Conservation (phyloP, 2,113 vertebrate species). For the Recurvirostra avosetta region DNA sequence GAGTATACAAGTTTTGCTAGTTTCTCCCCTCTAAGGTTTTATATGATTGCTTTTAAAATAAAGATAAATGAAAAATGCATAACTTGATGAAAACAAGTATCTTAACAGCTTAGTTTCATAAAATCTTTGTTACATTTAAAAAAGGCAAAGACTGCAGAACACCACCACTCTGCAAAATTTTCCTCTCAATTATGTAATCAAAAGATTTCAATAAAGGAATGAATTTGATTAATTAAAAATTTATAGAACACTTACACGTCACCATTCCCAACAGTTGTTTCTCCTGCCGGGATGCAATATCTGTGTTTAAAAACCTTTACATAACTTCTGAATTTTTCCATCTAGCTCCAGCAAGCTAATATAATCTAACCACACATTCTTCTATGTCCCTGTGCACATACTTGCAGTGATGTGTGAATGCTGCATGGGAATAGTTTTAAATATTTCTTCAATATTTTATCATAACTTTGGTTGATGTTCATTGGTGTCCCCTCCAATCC, state of each 20-base stretch:
- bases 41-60: background rate
- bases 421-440: background rate
- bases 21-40: background rate
- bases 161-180: background rate
- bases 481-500: background rate
- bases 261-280: background rate
- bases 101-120: background rate
- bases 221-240: background rate
- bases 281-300: background rate
- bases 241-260: background rate
- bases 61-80: background rate
- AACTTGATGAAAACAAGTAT: background rate
- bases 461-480: background rate
- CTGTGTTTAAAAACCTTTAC: background rate
- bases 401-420: background rate
- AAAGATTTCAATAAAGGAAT: background rate
- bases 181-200: background rate
- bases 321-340: background rate
- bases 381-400: background rate
- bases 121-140: background rate
- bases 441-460: conserved; percentile 50
- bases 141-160: background rate
- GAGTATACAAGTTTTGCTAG: background rate
- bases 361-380: background rate
- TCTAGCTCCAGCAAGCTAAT: background rate